These are phyloP conservation scores for Tachystola acroxantha DNA, from an alignment of 2,888 invertebrate species.

Conservation along the genomic window DNA sequence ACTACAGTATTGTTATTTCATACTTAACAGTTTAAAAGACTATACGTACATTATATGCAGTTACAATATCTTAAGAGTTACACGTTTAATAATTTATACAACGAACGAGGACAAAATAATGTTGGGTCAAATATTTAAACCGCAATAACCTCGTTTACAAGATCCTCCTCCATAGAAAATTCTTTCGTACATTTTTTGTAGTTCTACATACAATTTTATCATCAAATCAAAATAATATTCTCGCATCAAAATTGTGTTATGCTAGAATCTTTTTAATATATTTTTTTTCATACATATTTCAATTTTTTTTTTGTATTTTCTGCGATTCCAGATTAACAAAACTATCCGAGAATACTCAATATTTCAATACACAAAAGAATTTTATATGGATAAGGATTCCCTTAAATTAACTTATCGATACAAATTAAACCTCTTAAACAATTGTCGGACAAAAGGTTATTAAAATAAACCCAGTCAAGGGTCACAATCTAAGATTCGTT, in stretches of 20 bases:
- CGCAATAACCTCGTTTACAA: slow-evolving; percentile 13
- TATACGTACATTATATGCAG: slow-evolving; percentile 77
- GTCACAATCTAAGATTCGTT: slow-evolving; percentile 41
- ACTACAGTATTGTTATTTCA: slow-evolving; percentile 68
- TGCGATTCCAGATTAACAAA: too few relatives aligned
- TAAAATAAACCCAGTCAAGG: slow-evolving; percentile 48
- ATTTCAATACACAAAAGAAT: too few relatives aligned
- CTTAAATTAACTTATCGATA: slow-evolving; percentile 35
- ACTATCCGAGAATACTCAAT: too few relatives aligned
- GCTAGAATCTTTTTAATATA: too few relatives aligned
- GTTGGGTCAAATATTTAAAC: slow-evolving; percentile 33
- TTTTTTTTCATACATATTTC: too few relatives aligned
- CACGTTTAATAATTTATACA: slow-evolving; percentile 74
- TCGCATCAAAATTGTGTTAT: too few relatives aligned
- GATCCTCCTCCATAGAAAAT: too few relatives aligned
- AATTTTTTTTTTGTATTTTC: too few relatives aligned
- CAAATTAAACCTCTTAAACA: slow-evolving; percentile 40
- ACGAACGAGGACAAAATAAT: slow-evolving; percentile 53
- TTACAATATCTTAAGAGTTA: slow-evolving; percentile 59
- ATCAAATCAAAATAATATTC: too few relatives aligned
- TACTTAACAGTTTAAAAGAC: slow-evolving; percentile 78
- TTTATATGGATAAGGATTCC: too few relatives aligned
- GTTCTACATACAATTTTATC: too few relatives aligned
- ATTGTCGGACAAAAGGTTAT: slow-evolving; percentile 55
- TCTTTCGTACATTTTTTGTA: too few relatives aligned